Evolutionary conservation across 2,797 vertebrate genomes (phyloP), one percentile per base, ranked within the genome.

Genomic region (Eurystomus glaucurus): DNA sequence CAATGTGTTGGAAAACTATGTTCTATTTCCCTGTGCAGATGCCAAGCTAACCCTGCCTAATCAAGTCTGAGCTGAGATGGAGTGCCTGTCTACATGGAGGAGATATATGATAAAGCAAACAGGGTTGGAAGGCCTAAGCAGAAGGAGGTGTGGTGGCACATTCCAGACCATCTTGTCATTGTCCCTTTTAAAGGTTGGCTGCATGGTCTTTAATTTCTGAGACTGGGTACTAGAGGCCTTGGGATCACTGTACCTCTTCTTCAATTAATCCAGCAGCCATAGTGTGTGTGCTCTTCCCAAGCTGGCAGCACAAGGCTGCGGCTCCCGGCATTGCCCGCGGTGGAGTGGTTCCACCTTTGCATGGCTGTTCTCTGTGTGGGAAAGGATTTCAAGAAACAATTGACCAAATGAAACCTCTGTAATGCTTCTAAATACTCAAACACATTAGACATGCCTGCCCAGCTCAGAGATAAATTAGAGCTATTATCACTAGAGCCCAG

Each of bases 401-500:
- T 93, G 93, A 89, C 96, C 93, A 94, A 95, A 94, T 96, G 92
- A 97, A 97, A 95, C 97, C 93, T 97, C 90, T 6, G 46, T 98
- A 97, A 96, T 93, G 90, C 97, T 89, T 87, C 93, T 95, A 97
- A 97, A 95, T 92, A 93, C 93, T 94, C 93, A 91, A 97, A 96
- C 85, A 94, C 92, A 96, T 97, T 97, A 97, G 97, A 87, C 93
- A 97, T 97, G 96, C 96, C 96, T 97, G 95, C 96, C 97, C 95
- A 95, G 95, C 88, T 96, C 93, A 87, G 95, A 97, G 96, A 97
- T 97, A 96, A 97, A 97, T 97, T 97, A 96, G 95, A 94, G 96
- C 96, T 97, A 97, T 97, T 97, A 97, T 97, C 95, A 97, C 95
- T 97, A 96, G 94, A 96, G 96, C 86, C 81, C 94, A 97, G 97